A percentile compares a stretch with the other conserved stretches of the same genome.
These are phyloP conservation scores for Channa argus DNA, from an alignment of 2,113 vertebrate genomes.

Conservation along the genomic window DNA sequence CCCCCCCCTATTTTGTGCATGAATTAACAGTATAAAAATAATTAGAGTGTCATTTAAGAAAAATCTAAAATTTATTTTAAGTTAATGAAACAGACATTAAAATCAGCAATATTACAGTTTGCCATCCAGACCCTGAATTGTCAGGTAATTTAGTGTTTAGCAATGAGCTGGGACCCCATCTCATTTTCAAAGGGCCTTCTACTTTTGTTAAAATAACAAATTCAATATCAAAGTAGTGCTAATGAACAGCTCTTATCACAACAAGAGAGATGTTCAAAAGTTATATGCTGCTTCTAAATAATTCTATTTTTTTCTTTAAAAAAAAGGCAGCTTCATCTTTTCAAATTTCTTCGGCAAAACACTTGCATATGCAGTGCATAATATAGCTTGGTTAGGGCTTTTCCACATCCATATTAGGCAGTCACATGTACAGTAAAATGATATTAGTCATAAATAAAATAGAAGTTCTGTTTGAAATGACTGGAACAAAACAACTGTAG, in stretches of 20 bases:
- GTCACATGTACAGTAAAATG: slow-evolving; percentile 30
- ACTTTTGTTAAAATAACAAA: slow-evolving; percentile 5
- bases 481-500: slow-evolving; percentile 62
- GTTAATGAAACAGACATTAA: background rate
- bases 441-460: slow-evolving; percentile 67
- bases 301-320: no score
- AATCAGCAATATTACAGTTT: background rate
- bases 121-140: background rate
- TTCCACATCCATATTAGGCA: slow-evolving; percentile 17
- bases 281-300: no score
- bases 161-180: background rate
- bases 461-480: slow-evolving; percentile 66
- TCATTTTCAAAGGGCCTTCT: slow-evolving; percentile 2
- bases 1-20: no score
- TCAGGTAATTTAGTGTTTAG: background rate
- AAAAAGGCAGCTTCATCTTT: background rate
- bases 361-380: background rate
- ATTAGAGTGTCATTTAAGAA: slow-evolving; percentile 20
- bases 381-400: slow-evolving; percentile 4
- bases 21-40: background rate
- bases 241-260: slow-evolving; percentile 10
- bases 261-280: no score
- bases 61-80: slow-evolving; percentile 2
- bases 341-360: slow-evolving; percentile 1
- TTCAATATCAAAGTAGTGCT: background rate